Evolutionary conservation across 2,888 invertebrate species (phyloP), one percentile per base, ranked within the genome.

Genomic region (Noctua janthina): DNA sequence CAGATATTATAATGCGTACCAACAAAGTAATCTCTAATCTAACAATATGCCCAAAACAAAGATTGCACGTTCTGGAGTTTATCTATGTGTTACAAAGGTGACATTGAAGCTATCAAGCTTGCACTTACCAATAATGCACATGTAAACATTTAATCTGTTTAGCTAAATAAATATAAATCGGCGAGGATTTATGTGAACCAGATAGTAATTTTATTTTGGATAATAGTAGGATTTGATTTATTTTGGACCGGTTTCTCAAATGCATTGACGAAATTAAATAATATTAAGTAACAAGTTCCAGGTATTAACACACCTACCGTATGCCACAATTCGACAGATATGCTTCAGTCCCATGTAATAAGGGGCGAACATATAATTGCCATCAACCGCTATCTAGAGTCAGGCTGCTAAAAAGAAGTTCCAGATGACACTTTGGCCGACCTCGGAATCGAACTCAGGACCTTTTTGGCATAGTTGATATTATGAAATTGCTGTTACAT

Each of bases 31-130:
- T 82, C 73, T 74, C 7, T 51, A n/a, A 51, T n/a, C 6, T 51
- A 29, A 51, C 20, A 67, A 68, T 66, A 67, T 66, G 35, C n/a
- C 59, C 59, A 81, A 75, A 70, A 75, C 69, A 78, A 81, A 85
- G 49, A 75, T 73, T 0, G n/a, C 62, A 62, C 51, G 78, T 59
- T 81, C 74, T 83, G 80, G 66, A 83, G 66, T 75, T 69, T 86
- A 86, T 86, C 83, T 73, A 70, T 72, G 56, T 78, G 83, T 74
- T 72, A 76, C 75, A 78, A 79, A 83, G 83, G 78, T 83, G 86
- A 78, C 83, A 79, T 86, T 78, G 68, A 70, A 39, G 74, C 8
- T 81, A 81, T 73, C 77, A 81, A 62, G 66, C 66, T 23, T 81
- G 66, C 69, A 73, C 46, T 54, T 67, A 73, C 72, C 49, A 39